Conservation (phyloP, 1,140 invertebrate species). For the Apis mellifera region Amel_HAv3.1 CM009931.2:21739001-21739500, state of each 20-base stretch:
- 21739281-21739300: slow-evolving; percentile 27
- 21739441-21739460: slow-evolving; percentile 44
- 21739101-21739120: neutral
- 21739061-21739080: neutral
- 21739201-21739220: neutral
- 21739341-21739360: slow-evolving; percentile 54
- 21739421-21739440: slow-evolving; percentile 61
- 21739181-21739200: neutral
- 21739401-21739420: slow-evolving; percentile 40
- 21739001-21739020: slow-evolving; percentile 1
- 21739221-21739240: neutral
- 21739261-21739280: slow-evolving; percentile 30
- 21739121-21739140: no score
- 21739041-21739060: neutral
- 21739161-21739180: neutral
- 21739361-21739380: slow-evolving; percentile 63
- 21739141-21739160: no score
- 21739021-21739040: neutral
- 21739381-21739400: slow-evolving; percentile 61
- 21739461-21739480: slow-evolving; percentile 26
- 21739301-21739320: slow-evolving; percentile 64
- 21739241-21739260: slow-evolving; percentile 8
- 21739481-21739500: slow-evolving; percentile 3
- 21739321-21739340: slow-evolving; percentile 74
- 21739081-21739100: neutral